These are phyloP conservation scores for Boloria selene DNA, from an alignment of 2,888 invertebrate genomes.

Conservation along the genomic window DNA sequence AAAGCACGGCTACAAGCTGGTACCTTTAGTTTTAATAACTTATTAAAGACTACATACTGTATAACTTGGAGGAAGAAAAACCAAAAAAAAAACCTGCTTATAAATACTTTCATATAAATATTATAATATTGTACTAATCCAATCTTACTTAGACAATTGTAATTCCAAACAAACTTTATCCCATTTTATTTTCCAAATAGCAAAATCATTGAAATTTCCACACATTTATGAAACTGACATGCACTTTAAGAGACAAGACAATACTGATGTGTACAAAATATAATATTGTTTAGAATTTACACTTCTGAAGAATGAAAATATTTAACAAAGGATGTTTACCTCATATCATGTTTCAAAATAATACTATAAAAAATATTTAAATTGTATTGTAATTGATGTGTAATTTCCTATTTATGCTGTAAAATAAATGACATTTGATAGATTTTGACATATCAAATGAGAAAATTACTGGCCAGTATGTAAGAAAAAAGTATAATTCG, in stretches of 20 bases:
- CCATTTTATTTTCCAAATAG: slow-evolving; percentile 67
- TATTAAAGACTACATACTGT: no score
- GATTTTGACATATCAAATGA: slow-evolving; percentile 16
- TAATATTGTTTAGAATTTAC: slow-evolving; percentile 31
- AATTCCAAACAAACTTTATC: slow-evolving; percentile 64
- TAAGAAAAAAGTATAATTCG: no score
- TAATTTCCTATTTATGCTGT: background rate
- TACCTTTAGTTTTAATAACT: no score
- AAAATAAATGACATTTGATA: slow-evolving; percentile 15
- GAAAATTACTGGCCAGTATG: slow-evolving; percentile 4
- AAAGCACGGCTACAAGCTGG: no score
- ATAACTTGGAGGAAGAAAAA: no score
- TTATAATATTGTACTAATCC: background rate
- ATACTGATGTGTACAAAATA: slow-evolving; percentile 6
- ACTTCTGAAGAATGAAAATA: slow-evolving; percentile 38
- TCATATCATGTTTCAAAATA: slow-evolving; percentile 39
- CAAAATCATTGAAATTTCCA: slow-evolving; percentile 57
- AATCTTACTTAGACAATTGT: slow-evolving; percentile 55
- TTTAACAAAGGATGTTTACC: slow-evolving; percentile 42
- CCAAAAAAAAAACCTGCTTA: background rate
- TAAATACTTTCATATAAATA: background rate
- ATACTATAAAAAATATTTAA: slow-evolving; percentile 7
- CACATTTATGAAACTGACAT: slow-evolving; percentile 42
- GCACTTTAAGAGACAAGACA: slow-evolving; percentile 14
- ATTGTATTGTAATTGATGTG: slow-evolving; percentile 2